Percentiles rank a stretch among this genome's conserved stretches.
Conservation (phyloP, 2,113 vertebrate genomes). For the Chaenocephalus aceratus region DNA sequence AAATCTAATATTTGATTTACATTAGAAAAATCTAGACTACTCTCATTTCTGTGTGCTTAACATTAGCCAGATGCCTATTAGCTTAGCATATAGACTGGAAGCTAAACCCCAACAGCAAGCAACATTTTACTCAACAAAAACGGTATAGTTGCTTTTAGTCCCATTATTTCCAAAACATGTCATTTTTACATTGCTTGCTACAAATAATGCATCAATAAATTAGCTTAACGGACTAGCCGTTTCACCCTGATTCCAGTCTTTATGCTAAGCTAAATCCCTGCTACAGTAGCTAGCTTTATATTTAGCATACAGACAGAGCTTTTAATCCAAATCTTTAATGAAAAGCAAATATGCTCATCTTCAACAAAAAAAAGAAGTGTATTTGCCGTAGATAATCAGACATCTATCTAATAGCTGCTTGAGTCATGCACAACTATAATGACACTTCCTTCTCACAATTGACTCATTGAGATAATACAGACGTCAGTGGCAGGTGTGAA, state of each 20-base stretch:
- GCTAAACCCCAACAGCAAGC: neutral
- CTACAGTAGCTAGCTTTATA: no score
- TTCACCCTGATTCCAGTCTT: neutral
- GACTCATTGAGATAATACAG: neutral
- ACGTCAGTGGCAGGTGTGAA: neutral
- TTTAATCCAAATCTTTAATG: neutral
- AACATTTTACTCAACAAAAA: neutral
- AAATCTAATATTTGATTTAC: neutral
- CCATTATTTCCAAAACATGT: no score
- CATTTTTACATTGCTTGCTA: no score
- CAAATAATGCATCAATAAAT: no score
- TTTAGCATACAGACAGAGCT: no score
- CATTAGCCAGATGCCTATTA: neutral
- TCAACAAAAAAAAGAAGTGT: neutral
- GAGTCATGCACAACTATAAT: neutral
- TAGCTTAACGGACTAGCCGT: neutral
- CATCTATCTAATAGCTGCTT: neutral
- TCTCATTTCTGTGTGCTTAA: neutral
- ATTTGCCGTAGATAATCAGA: neutral
- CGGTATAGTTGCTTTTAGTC: no score
- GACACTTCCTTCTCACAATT: neutral
- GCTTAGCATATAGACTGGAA: neutral
- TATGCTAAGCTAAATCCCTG: neutral
- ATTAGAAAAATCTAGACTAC: neutral
- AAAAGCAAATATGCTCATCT: neutral